Conservation (phyloP, 2,113 vertebrate genomes). For the Tragelaphus imberbis region DNA sequence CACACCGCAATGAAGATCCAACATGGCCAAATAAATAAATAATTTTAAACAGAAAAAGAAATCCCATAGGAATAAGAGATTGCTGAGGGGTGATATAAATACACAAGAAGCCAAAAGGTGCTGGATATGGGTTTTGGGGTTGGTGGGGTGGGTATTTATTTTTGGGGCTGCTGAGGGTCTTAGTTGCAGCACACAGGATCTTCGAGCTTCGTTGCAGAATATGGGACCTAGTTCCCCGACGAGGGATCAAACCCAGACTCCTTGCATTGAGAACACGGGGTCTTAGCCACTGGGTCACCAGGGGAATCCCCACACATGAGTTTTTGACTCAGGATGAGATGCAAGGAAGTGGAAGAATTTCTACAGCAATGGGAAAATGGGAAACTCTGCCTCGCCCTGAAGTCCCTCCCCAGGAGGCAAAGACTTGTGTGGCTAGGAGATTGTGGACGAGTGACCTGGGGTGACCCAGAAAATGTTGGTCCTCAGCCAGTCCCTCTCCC, state of each 20-base stretch:
- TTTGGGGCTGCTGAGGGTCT: not conserved
- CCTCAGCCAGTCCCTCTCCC: no score
- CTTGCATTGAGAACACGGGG: not conserved
- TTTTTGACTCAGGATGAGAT: not conserved
- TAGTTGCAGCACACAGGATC: not conserved
- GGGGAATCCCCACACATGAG: not conserved
- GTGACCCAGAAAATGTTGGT: not conserved
- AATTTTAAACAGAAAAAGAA: not conserved
- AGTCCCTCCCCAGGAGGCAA: not conserved
- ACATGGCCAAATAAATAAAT: not conserved
- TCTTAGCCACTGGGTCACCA: not conserved
- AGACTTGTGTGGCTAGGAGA: rapidly evolving
- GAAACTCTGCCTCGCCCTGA: not conserved
- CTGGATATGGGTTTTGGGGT: not conserved
- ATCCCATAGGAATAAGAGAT: not conserved
- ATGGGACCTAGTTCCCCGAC: not conserved
- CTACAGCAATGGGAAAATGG: not conserved
- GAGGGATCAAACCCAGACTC: not conserved
- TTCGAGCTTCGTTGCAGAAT: not conserved
- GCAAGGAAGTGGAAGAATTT: not conserved
- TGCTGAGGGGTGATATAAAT: not conserved
- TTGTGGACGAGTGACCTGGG: not conserved
- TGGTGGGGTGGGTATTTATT: not conserved
- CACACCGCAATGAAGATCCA: not conserved
- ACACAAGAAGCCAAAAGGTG: not conserved